Evolutionary conservation across 1,140 invertebrate species (phyloP), one percentile per base, ranked within the genome.

Genomic region (Conopomorpha cramerella): DNA sequence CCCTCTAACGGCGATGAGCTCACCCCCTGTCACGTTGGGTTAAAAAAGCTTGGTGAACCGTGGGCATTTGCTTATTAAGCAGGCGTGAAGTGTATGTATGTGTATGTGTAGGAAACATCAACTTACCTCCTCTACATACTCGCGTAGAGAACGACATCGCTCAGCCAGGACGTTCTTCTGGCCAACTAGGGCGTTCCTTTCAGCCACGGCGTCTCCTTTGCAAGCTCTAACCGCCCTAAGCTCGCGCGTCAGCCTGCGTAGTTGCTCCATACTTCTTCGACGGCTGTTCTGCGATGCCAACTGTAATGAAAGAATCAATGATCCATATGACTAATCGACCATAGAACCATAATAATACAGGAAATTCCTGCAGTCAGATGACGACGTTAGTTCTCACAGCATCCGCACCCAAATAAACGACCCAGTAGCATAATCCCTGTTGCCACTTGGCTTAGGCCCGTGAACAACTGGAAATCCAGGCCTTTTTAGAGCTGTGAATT

Each of bases 261-360:
- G 30, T 34, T 73, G 62, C 31, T 71, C 65, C 33, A 66, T 50
- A 27, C 55, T 65, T 12, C 68, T 58, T 0, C 64, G 52, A 0
- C 68, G 51, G 29, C 64, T 68, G 50, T 73, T 73, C 33, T 73
- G 68, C 7, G 68, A 73, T 1, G 68, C 68, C 18, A 73, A 26
- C 68, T 73, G 56, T 0, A 35, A 41, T 29, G 1, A 26, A n/a
- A 3, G 2, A 28, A 16, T 10, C 8, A 3, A 6, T 23, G 19
- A 10, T 23, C n/a, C n/a, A n/a, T 23, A 23, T 23, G 4, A 10
- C 19, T 23, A 10, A 23, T 23, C 4, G 19, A 6, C 4, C 10
- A 23, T 23, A 23, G 10, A n/a, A n/a, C n/a, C n/a, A n/a, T n/a
- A n/a, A n/a, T n/a, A n/a, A n/a, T n/a, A 25, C 6, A 30, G 13